These are phyloP conservation scores for Cephus pulcher DNA, from an alignment of 2,888 invertebrate species.

Conservation along the genomic window DNA sequence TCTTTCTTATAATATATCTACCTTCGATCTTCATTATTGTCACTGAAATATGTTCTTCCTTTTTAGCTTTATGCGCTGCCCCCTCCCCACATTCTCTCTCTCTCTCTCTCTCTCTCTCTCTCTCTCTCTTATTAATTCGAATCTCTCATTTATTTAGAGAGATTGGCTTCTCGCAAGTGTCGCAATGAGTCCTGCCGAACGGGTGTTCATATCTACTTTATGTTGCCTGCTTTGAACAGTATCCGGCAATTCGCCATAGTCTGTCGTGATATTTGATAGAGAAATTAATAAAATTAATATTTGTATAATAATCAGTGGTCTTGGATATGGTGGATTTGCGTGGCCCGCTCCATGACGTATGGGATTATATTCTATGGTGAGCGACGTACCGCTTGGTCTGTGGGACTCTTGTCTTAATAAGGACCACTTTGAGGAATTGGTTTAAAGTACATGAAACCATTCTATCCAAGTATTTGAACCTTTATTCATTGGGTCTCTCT, in stretches of 20 bases:
- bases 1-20: not conserved
- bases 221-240: not conserved
- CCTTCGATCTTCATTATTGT: conserved; percentile 8
- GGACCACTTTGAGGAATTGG: not conserved
- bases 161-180: not conserved
- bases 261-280: not conserved
- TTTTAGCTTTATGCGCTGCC: not conserved
- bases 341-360: not conserved
- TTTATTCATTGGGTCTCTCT: not conserved
- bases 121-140: not conserved
- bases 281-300: not conserved
- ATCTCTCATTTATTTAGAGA: not conserved
- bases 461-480: not conserved
- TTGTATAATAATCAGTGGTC: not conserved
- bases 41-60: conserved; percentile 12
- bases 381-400: not conserved
- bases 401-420: not conserved
- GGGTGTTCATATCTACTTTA: not conserved
- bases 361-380: not conserved
- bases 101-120: not conserved
- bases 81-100: not conserved
- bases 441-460: not conserved
- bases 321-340: not conserved
- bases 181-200: not conserved
- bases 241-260: not conserved